Evolutionary conservation across 2,113 vertebrate species (phyloP).

Genomic region (Gallinago paraguaiae): DNA sequence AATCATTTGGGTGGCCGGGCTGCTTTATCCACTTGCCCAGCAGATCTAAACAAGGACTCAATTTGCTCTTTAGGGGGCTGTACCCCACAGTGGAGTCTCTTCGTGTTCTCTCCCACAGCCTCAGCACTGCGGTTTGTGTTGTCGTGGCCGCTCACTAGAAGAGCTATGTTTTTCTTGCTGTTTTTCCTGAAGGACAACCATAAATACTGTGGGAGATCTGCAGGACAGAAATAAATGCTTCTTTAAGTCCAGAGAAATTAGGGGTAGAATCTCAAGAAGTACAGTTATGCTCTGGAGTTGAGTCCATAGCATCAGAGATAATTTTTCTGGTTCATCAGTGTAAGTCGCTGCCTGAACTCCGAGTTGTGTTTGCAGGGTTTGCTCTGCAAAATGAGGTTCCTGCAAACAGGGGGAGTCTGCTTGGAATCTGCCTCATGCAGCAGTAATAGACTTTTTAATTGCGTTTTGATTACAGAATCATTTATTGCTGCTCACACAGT

Average conservation of each 20-base stretch:
- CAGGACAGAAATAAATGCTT: not conserved
- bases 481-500: not conserved
- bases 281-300: not conserved
- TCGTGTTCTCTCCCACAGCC: not conserved
- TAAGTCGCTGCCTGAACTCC: not conserved
- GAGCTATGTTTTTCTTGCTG: not conserved
- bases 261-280: not conserved
- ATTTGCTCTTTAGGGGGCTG: not conserved
- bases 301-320: not conserved
- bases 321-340: not conserved
- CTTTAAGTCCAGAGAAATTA: not conserved
- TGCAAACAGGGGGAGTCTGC: not conserved
- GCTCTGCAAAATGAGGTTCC: not conserved
- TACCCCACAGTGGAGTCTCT: not conserved
- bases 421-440: not conserved
- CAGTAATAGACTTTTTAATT: not conserved
- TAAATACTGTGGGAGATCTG: not conserved
- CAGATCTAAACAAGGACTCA: not conserved
- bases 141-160: not conserved
- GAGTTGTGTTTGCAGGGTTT: not conserved
- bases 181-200: not conserved
- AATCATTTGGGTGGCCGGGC: not conserved
- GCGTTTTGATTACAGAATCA: not conserved
- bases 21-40: not conserved
- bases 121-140: not conserved